phyloP scores from a whole-genome alignment of 1,140 invertebrate genomes.

The Drosophila subpulchrella region DNA sequence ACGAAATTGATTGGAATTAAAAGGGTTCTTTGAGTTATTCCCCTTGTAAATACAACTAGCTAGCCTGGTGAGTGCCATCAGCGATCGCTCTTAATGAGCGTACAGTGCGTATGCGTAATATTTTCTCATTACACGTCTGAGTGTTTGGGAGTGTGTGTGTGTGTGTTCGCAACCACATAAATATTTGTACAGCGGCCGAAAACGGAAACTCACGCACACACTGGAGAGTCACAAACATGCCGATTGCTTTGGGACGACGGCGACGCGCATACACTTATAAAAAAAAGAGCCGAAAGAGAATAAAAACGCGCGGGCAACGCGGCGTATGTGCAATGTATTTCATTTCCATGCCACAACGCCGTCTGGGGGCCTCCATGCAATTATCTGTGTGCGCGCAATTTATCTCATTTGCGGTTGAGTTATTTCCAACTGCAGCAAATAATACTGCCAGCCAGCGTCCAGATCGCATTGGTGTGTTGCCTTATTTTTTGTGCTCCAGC shows the following conservation, averaged over 20 bases:
- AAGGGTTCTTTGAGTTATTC: slow-evolving; percentile 31
- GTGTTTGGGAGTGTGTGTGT: slow-evolving; percentile 1
- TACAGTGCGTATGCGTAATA: slow-evolving; percentile 62
- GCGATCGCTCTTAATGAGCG: slow-evolving; percentile 45
- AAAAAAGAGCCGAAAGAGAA: slow-evolving; percentile 12
- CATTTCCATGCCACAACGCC: slow-evolving; percentile 37
- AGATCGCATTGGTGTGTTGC: slow-evolving; percentile 13
- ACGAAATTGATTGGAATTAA: slow-evolving; percentile 13
- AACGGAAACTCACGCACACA: slow-evolving; percentile 34
- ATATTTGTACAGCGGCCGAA: slow-evolving; percentile 47
- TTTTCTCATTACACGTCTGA: slow-evolving; percentile 51
- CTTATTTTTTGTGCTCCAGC: slow-evolving; percentile 31
- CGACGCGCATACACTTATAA: slow-evolving; percentile 17
- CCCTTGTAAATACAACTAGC: slow-evolving; percentile 61
- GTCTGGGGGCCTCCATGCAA: slow-evolving; percentile 64
- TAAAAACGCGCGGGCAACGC: slow-evolving; percentile 20
- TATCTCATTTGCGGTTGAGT: slow-evolving; percentile 84
- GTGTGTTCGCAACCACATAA: slow-evolving; percentile 43
- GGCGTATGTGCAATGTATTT: slow-evolving; percentile 55
- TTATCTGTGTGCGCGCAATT: slow-evolving; percentile 83
- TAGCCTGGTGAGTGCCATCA: slow-evolving; percentile 2
- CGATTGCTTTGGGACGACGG: slow-evolving; percentile 36
- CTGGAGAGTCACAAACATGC: slow-evolving; percentile 44
- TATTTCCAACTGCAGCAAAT: slow-evolving; percentile 82
- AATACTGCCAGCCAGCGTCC: slow-evolving; percentile 45